A percentile compares a stretch with the other conserved stretches of the same genome.
Evolutionary conservation across 2,797 vertebrate species (phyloP).

Genomic region (Lepidocolaptes lacrymiger): DNA sequence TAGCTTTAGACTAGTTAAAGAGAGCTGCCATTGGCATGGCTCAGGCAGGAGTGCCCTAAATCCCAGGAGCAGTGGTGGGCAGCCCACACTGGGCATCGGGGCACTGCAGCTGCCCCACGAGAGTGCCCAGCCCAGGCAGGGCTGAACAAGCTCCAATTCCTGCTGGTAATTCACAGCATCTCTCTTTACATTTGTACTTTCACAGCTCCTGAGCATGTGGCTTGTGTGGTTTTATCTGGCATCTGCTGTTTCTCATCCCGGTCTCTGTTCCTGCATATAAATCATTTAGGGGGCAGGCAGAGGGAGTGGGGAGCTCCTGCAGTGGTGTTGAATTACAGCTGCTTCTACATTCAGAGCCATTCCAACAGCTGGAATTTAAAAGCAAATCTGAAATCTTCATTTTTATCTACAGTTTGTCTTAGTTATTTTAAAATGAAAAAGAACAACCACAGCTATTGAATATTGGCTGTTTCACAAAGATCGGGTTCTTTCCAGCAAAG

Average conservation of each 20-base stretch:
- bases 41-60: not conserved
- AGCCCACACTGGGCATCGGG: not conserved
- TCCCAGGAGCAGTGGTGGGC: not conserved
- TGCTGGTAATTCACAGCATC: not conserved
- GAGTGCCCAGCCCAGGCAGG: not conserved
- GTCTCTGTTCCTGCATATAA: not conserved
- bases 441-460: not conserved
- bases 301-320: not conserved
- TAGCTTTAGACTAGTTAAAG: not conserved
- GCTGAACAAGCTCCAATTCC: not conserved
- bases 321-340: not conserved
- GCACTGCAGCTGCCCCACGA: not conserved
- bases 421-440: constrained; percentile 20
- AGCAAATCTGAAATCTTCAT: not conserved
- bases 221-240: not conserved
- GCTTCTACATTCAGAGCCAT: not conserved
- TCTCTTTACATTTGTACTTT: not conserved
- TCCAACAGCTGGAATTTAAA: constrained; percentile 15
- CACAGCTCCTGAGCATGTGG: not conserved
- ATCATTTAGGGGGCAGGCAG: not conserved
- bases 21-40: not conserved
- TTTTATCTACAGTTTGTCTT: constrained; percentile 15
- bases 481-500: not conserved
- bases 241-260: not conserved
- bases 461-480: constrained; percentile 6